phyloP scores from a whole-genome alignment of 1,140 invertebrate species.

The Nautilus pompilius region DNA sequence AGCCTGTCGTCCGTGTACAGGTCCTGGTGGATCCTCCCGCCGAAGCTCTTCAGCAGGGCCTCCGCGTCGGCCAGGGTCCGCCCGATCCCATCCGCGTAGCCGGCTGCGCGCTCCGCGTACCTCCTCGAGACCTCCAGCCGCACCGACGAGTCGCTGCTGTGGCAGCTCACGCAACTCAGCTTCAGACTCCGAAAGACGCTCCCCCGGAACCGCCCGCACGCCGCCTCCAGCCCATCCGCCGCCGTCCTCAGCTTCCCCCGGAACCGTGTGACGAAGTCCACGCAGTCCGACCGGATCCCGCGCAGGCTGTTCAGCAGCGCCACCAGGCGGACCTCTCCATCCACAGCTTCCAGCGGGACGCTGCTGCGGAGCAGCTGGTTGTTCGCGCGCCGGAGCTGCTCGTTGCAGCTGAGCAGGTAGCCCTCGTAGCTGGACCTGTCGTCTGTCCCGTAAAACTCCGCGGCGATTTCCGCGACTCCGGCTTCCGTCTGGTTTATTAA shows the following conservation, averaged over 20 bases:
- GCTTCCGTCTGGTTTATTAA: slow-evolving; percentile 31
- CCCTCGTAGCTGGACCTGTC: slow-evolving; percentile 20
- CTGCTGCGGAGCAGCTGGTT: slow-evolving; percentile 36
- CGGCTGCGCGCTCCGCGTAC: slow-evolving; percentile 38
- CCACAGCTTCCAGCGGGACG: slow-evolving; percentile 37
- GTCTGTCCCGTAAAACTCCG: slow-evolving; percentile 24
- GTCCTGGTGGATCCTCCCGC: slow-evolving; percentile 36
- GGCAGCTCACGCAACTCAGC: slow-evolving; percentile 40
- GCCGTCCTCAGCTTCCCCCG: slow-evolving; percentile 43
- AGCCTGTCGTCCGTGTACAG: slow-evolving; percentile 41
- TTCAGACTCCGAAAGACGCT: slow-evolving; percentile 41
- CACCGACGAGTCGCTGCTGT: slow-evolving; percentile 29
- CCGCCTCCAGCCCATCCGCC: slow-evolving; percentile 23
- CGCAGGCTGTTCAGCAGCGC: slow-evolving; percentile 38
- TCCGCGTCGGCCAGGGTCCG: slow-evolving; percentile 24
- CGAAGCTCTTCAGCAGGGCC: slow-evolving; percentile 36
- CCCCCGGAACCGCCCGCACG: slow-evolving; percentile 35
- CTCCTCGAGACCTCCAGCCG: slow-evolving; percentile 35
- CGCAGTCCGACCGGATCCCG: slow-evolving; percentile 22
- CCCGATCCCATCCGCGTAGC: slow-evolving; percentile 34
- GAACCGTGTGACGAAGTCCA: slow-evolving; percentile 38
- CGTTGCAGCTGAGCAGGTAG: slow-evolving; percentile 34
- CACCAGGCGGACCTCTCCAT: slow-evolving; percentile 39
- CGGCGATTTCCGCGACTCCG: slow-evolving; percentile 23
- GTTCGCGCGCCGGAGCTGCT: slow-evolving; percentile 37